These are phyloP conservation scores for Rhopilema esculentum DNA, from an alignment of 30 jellyfish, hydroid and myxozoan species.

Conservation along the genomic window DNA sequence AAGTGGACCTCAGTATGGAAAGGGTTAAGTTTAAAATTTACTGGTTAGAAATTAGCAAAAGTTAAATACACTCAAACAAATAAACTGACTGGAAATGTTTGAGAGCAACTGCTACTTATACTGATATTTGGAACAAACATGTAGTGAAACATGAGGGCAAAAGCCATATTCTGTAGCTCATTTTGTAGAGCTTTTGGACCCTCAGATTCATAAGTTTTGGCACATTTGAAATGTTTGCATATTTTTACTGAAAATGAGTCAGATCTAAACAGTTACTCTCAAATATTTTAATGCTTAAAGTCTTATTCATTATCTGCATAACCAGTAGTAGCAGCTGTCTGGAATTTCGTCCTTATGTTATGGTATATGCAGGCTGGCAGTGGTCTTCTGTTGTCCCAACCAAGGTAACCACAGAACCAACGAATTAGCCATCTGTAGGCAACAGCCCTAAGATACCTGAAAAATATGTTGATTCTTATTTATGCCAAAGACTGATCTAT, in stretches of 20 bases:
- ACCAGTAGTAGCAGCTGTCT: slow-evolving; percentile 4
- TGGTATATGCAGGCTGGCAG: slow-evolving; percentile 62
- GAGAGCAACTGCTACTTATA: slow-evolving; percentile 31
- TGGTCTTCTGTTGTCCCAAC: slow-evolving; percentile 38
- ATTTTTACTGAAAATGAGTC: slow-evolving; percentile 6
- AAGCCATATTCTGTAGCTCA: background rate
- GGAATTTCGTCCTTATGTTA: slow-evolving; percentile 8
- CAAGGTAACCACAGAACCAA: slow-evolving; percentile 26
- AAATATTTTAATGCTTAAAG: background rate
- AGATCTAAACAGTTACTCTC: background rate
- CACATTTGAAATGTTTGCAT: background rate
- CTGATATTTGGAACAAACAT: background rate
- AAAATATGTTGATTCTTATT: background rate
- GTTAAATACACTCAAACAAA: background rate
- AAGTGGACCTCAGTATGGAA: background rate
- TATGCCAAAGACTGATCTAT: slow-evolving; percentile 4
- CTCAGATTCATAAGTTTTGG: background rate
- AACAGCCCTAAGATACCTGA: slow-evolving; percentile 36
- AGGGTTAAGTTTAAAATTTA: background rate
- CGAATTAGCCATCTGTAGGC: slow-evolving; percentile 51
- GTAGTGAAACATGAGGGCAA: slow-evolving; percentile 1
- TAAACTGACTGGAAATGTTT: background rate
- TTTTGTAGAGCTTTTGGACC: slow-evolving; percentile 2
- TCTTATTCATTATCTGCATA: slow-evolving; percentile 10
- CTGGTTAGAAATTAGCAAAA: background rate